Evolutionary conservation across 2,113 vertebrate genomes (phyloP), one percentile per base, ranked within the genome.

Genomic region (Ornithorhynchus anatinus): DNA sequence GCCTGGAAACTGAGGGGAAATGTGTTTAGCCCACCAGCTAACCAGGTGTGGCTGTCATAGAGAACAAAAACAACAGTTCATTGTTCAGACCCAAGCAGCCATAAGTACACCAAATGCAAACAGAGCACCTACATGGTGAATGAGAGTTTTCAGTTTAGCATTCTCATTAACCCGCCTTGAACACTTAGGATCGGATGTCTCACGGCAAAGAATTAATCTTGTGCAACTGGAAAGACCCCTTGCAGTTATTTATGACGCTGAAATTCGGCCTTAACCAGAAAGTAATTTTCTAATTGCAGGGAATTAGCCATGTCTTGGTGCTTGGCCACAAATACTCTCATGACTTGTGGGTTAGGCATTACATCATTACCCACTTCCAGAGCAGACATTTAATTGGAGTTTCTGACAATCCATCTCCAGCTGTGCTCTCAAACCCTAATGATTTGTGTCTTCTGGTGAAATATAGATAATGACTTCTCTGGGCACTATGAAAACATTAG

Each of bases 91-190:
- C 77, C 54, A n/a, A n/a, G n/a, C n/a, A n/a, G n/a, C n/a, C n/a
- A 77, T 88, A 90, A 92, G 91, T 92, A 91, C 87, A n/a, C n/a
- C 82, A 50, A 84, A 72, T 42, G 77, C 85, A 89, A 85, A 84
- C 67, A 77, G 72, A 78, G 52, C 50, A 61, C 75, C 81, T 74
- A 76, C 68, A 76, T 79, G 67, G 76, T 85, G 64, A 82, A 57
- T n/a, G 43, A 75, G 67, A 72, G 67, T 74, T 89, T 86, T 75
- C 85, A 80, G 36, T n/a, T 29, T 43, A 82, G 72, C 56, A 82
- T 70, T 69, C 72, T 80, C 10, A 35, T 90, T 86, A 89, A 84
- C 76, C 79, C 82, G 57, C 29, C 81, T 82, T 85, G 75, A 75
- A 53, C 78, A 80, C 77, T 56, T 59, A 56, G 65, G 74, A 71